phyloP scores from a whole-genome alignment of 2,113 vertebrate species.

The Neomonachus schauinslandi region DNA sequence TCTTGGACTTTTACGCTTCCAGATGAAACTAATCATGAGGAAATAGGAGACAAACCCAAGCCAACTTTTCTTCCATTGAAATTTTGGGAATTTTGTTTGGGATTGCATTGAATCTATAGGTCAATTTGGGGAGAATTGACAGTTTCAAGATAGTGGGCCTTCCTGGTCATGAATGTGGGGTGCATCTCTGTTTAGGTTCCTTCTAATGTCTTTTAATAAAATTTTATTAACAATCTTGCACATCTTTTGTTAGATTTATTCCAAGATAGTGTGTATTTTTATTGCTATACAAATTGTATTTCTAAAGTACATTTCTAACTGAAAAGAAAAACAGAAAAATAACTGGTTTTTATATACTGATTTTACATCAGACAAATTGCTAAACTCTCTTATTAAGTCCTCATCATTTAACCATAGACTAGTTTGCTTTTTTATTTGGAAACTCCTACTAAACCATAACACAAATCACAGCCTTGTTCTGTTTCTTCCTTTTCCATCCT shows the following conservation, averaged over 20 bases:
- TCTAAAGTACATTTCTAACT: neutral
- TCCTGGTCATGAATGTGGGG: neutral
- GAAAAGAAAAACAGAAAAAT: neutral
- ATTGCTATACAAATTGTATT: neutral
- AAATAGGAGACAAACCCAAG: neutral
- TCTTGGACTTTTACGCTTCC: neutral
- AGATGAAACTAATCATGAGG: neutral
- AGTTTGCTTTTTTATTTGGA: slow-evolving; percentile 46
- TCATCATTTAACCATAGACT: neutral
- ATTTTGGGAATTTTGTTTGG: neutral
- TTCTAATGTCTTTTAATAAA: neutral
- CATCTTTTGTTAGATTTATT: slow-evolving; percentile 39
- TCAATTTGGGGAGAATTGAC: neutral
- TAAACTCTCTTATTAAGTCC: slow-evolving; percentile 20
- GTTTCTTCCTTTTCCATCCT: neutral
- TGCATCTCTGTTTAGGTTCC: neutral
- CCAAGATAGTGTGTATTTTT: neutral
- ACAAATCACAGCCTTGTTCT: neutral
- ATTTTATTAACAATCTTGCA: neutral
- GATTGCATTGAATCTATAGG: neutral
- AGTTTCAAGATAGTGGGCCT: neutral
- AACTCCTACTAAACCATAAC: slow-evolving; percentile 14
- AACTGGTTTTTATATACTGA: slow-evolving; percentile 18
- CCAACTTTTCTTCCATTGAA: neutral
- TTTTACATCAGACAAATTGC: slow-evolving; percentile 28